Evolutionary conservation across 1,140 invertebrate species (phyloP), one percentile per base, ranked within the genome.

Genomic region (Nasonia giraulti): DNA sequence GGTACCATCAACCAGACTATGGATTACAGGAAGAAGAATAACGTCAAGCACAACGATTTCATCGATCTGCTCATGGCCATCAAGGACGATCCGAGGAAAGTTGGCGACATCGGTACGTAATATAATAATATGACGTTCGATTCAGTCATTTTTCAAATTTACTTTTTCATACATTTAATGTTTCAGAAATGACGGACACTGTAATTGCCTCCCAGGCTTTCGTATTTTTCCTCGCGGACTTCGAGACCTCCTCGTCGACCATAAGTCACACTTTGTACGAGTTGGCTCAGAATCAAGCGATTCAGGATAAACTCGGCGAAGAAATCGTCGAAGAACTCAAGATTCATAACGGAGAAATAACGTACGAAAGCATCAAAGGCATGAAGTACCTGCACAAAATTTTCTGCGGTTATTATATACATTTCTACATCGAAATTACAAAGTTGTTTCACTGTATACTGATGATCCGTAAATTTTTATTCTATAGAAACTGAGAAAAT

Each of bases 211-310:
- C 92, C 0, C 91, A 93, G 80, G 88, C 91, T 0, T 89, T 92
- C 23, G 71, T 93, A 12, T 93, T 94, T 66, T 91, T 94, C 75
- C 7, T 94, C 8, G 94, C 94, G 74, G 95, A 94, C 37, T 95
- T 93, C 81, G 94, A 95, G 82, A 95, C 95, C 0, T 94, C 94
- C 7, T 92, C 94, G 4, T 90, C 92, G 4, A 89, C 94, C 0
- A 89, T 96, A 17, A 91, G 90, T 14, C 91, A 92, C 80, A 86
- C 90, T 8, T 79, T 93, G 3, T 93, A 91, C 37, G 91, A 92
- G 82, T 87, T 96, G 40, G 94, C 95, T 6, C 87, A 89, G 40
- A 89, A 95, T 89, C 93, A 91, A 20, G 91, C 94, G 12, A 86
- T 93, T 37, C 94, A 95, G 85, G 88, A 93, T 14, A 92, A 91